Evolutionary conservation across 2,888 invertebrate genomes (phyloP).

Genomic region (Allolobophora icterica): DNA sequence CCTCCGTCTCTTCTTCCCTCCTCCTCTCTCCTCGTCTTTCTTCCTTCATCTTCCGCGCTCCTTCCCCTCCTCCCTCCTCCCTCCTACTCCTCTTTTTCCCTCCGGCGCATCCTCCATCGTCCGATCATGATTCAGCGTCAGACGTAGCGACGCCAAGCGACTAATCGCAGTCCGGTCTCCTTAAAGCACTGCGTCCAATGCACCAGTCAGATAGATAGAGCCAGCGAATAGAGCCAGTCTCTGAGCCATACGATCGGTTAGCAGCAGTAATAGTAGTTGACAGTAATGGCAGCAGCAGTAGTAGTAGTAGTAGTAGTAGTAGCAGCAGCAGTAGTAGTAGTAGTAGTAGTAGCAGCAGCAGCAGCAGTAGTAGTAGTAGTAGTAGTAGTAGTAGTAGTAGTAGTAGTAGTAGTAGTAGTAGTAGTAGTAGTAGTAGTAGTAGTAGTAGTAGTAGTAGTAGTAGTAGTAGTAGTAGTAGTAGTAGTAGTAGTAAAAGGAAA

Average conservation of each 20-base stretch:
- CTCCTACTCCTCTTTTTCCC: not conserved
- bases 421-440: not conserved
- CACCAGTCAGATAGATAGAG: not conserved
- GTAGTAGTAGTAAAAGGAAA: not conserved
- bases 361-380: not conserved
- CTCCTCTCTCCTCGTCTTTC: not conserved
- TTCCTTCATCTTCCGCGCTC: too few relatives aligned
- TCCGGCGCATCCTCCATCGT: not conserved
- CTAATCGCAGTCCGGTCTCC: not conserved
- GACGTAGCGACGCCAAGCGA: not conserved
- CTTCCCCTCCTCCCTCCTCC: not conserved
- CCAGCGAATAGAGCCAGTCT: not conserved
- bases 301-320: not conserved
- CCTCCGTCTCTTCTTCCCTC: not conserved
- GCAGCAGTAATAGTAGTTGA: not conserved
- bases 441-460: not conserved
- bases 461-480: not conserved
- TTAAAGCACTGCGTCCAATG: not conserved
- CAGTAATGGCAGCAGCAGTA: not conserved
- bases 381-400: not conserved
- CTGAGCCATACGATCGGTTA: not conserved
- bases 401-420: constrained; percentile 12
- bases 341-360: constrained; percentile 10
- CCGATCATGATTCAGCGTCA: not conserved
- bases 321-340: constrained; percentile 18